Evolutionary conservation across 2,888 invertebrate genomes (phyloP), one percentile per base, ranked within the genome.

Genomic region (Augochlorella aurata): DNA sequence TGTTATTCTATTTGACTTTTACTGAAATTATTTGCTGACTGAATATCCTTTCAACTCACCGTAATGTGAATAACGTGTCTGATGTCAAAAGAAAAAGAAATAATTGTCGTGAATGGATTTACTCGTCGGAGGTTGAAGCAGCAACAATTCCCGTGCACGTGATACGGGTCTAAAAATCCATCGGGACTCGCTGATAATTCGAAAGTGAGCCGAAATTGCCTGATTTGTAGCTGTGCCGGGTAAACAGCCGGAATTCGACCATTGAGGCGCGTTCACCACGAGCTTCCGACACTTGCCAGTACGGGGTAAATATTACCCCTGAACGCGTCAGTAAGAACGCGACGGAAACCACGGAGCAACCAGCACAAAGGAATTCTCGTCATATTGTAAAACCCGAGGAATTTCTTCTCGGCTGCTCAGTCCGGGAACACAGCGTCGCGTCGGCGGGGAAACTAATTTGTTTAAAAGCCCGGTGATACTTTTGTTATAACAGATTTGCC

Each of bases 231-330:
- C 12, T n/a, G 14, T 29, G 63, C 70, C 70, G 49, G 58, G 65
- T 79, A 67, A 79, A 75, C 61, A 67, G 67, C 5, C 54, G 16
- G 67, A 79, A 71, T 75, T 75, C 71, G 49, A 24, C 67, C 70
- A 79, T 67, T 45, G 38, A 50, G 21, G 74, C n/a, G n/a, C 16
- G 79, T 67, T 67, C 70, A 44, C 75, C n/a, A 50, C 21, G 66
- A 38, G 67, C 14, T 47, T 61, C 54, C 66, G 61, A 68, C 54
- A 29, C 38, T 67, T 24, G 47, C 44, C 47, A 44, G 72, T 14
- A 7, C 63, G 45, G 44, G 63, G 44, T 76, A 76, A 63, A 76
- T 76, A 76, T 76, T 76, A 52, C 45, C 29, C 7, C n/a, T 16
- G 61, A 61, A 24, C 50, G 24, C 21, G 49, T 63, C 45, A 44